Evolutionary conservation across 2,888 invertebrate species (phyloP).

Genomic region (Nymphalis polychloros): DNA sequence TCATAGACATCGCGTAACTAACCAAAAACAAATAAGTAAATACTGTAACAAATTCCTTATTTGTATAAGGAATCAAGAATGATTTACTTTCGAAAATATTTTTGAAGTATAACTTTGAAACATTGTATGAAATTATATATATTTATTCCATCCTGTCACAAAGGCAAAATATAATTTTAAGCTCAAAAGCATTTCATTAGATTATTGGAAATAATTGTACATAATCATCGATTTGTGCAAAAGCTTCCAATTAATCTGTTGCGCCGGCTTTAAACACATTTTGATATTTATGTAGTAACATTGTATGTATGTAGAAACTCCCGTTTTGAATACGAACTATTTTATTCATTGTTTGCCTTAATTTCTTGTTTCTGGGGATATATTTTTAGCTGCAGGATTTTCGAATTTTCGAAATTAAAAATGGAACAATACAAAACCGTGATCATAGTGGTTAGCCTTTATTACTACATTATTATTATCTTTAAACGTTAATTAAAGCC

Average conservation of each 20-base stretch:
- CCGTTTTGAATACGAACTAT: background rate
- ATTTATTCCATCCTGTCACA: too few species aligned
- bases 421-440: slow-evolving; percentile 2
- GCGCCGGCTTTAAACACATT: background rate
- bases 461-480: slow-evolving; percentile 4
- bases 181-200: background rate
- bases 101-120: too few species aligned
- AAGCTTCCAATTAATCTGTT: background rate
- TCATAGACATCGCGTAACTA: too few species aligned
- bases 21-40: too few species aligned
- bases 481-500: slow-evolving; percentile 5
- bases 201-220: background rate
- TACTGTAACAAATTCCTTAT: too few species aligned
- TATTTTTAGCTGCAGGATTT: slow-evolving; percentile 13
- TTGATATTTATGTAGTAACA: background rate
- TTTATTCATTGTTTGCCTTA: slow-evolving; percentile 24
- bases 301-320: background rate
- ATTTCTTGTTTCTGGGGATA: slow-evolving; percentile 9
- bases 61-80: too few species aligned
- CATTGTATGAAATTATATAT: too few species aligned
- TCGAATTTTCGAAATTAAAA: slow-evolving; percentile 12
- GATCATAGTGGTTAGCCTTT: background rate
- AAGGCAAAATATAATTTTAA: background rate
- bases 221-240: slow-evolving; percentile 1
- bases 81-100: too few species aligned